These are phyloP conservation scores for Latheticus oryzae DNA, from an alignment of 2,888 invertebrate genomes.

Conservation along the genomic window DNA sequence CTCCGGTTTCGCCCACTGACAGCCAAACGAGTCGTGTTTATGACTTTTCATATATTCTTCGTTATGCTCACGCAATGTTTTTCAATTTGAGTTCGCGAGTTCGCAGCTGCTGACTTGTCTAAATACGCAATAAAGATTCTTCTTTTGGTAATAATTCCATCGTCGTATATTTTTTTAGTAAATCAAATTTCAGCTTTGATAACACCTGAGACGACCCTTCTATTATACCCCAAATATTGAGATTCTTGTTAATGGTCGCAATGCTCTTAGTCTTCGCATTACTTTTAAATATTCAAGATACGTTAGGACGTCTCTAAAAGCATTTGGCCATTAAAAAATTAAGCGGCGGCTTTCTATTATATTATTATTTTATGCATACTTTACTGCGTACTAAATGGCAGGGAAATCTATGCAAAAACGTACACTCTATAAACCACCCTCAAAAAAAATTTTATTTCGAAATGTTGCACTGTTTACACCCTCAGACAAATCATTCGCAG, in stretches of 20 bases:
- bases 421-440: constrained; percentile 3
- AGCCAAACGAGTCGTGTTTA: constrained; percentile 55
- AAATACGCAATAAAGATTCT: constrained; percentile 60
- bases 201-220: constrained; percentile 54
- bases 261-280: constrained; percentile 61
- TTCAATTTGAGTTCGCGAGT: constrained; percentile 60
- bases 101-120: constrained; percentile 59
- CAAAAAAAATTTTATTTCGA: too few relatives aligned
- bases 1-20: constrained; percentile 55
- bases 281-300: constrained; percentile 65
- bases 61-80: constrained; percentile 60
- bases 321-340: constrained; percentile 75
- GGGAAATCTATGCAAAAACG: constrained; percentile 57
- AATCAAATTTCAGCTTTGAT: constrained; percentile 56
- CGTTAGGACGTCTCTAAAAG: constrained; percentile 70
- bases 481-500: neutral
- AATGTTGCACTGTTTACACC: constrained; percentile 21
- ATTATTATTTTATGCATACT: constrained; percentile 67
- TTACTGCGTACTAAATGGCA: constrained; percentile 63
- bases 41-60: constrained; percentile 59
- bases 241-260: constrained; percentile 55
- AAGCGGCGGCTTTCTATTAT: constrained; percentile 65
- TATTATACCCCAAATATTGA: constrained; percentile 56
- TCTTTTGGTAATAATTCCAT: constrained; percentile 48
- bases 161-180: constrained; percentile 48